Evolutionary conservation across 2,113 vertebrate species (phyloP).

Genomic region (Pachypanchax playfairii): DNA sequence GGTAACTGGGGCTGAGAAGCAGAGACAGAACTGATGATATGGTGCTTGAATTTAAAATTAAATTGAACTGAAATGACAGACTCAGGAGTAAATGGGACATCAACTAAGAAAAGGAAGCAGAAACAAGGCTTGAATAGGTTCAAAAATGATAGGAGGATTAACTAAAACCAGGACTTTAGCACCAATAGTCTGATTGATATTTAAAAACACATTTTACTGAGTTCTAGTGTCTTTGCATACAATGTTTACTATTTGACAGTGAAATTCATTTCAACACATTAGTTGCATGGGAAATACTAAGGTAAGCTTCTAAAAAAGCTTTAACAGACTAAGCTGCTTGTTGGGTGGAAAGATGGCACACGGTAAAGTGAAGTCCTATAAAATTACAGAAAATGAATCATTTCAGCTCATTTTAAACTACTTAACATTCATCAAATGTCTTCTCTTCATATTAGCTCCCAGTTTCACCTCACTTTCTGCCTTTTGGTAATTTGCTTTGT

Average conservation of each 20-base stretch:
- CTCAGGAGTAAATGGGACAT: too few relatives aligned
- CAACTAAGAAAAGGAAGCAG: too few relatives aligned
- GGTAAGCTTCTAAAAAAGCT: background rate
- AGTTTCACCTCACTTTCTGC: constrained; percentile 1
- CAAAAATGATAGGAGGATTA: too few relatives aligned
- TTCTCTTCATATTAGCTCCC: constrained; percentile 14
- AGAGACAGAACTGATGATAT: background rate
- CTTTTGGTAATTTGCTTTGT: background rate
- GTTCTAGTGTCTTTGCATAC: background rate
- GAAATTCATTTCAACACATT: background rate
- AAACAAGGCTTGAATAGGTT: too few relatives aligned
- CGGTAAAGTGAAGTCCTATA: background rate
- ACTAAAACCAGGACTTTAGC: too few relatives aligned
- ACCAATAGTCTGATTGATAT: too few relatives aligned
- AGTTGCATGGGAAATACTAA: background rate
- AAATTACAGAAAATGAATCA: constrained; percentile 1
- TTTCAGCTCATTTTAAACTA: constrained; percentile 42
- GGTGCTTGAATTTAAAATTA: background rate
- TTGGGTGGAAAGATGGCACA: background rate
- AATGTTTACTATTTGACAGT: background rate
- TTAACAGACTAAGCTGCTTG: background rate
- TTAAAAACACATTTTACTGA: background rate
- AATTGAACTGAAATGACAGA: too few relatives aligned
- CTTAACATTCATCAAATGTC: constrained; percentile 41
- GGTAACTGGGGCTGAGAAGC: constrained; percentile 60